Conservation (phyloP, 2,797 vertebrate species). For the Enteromius anoplus region DNA sequence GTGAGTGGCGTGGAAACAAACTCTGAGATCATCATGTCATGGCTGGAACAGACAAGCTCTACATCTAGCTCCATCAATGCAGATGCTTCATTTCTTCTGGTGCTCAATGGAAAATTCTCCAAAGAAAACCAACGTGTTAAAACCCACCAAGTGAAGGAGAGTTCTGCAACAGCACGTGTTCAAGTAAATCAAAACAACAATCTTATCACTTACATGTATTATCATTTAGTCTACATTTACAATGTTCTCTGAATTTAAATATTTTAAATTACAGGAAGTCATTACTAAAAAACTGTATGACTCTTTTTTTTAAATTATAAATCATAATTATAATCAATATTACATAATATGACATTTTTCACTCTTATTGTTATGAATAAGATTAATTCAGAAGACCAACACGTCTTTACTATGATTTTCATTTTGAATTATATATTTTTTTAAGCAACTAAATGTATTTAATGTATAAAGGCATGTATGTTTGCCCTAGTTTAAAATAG, state of each 20-base stretch:
- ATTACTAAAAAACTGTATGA: not conserved
- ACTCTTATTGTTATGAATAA: not conserved
- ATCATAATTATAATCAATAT: not conserved
- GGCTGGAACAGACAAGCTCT: constrained; percentile 83
- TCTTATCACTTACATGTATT: constrained; percentile 50
- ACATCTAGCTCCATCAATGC: constrained; percentile 81
- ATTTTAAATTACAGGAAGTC: not conserved
- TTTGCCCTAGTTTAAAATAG: not conserved
- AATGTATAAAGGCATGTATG: not conserved
- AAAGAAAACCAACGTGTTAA: constrained; percentile 82
- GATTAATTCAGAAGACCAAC: not conserved
- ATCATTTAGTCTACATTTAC: no score
- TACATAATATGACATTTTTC: not conserved
- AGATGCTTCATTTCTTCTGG: constrained; percentile 75
- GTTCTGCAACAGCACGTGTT: constrained; percentile 79
- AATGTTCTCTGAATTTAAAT: no score
- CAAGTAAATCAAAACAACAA: constrained; percentile 75
- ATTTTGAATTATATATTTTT: not conserved
- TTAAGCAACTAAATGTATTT: not conserved
- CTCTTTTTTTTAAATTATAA: not conserved
- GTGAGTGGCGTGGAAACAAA: constrained; percentile 86
- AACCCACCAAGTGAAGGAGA: constrained; percentile 84
- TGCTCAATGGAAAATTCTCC: constrained; percentile 87
- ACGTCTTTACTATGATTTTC: not conserved
- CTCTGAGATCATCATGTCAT: constrained; percentile 87